Conservation (phyloP, 35 echinoderm and acorn worm genomes). For the Lytechinus variegatus region DNA sequence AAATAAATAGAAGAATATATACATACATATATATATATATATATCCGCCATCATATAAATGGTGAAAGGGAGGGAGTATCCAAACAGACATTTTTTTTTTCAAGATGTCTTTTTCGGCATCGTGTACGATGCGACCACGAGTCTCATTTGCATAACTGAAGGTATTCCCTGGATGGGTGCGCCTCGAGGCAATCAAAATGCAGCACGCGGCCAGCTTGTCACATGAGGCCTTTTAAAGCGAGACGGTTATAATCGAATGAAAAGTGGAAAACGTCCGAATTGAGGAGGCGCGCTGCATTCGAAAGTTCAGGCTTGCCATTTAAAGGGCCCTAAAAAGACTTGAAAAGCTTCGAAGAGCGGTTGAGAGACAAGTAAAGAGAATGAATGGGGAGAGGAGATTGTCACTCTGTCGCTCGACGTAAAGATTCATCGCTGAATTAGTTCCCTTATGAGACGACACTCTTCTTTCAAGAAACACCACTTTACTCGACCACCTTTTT, state of each 20-base stretch:
- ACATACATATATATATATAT: too few species aligned
- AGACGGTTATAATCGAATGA: not conserved
- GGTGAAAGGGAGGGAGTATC: not conserved
- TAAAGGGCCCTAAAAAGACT: not conserved
- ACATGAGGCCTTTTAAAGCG: not conserved
- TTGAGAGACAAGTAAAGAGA: not conserved
- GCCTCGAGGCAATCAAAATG: not conserved
- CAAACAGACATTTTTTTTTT: not conserved
- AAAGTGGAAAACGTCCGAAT: not conserved
- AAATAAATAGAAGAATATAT: not conserved
- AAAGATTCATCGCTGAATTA: not conserved
- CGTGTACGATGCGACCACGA: not conserved
- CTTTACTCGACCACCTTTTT: not conserved
- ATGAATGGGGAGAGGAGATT: not conserved
- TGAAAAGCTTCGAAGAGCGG: not conserved
- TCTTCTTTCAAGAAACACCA: not conserved
- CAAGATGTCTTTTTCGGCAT: not conserved
- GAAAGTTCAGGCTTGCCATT: constrained; percentile 1
- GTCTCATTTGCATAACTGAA: constrained; percentile 32
- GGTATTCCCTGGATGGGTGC: not conserved
- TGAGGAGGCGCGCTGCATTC: not conserved
- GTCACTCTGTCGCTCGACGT: not conserved
- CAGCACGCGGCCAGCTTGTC: not conserved
- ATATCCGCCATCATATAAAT: not conserved
- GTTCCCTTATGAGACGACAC: not conserved